Percentiles rank a stretch among this genome's conserved stretches.
Conservation (phyloP, 2,797 vertebrate species). For the Telmatherina bonti region DNA sequence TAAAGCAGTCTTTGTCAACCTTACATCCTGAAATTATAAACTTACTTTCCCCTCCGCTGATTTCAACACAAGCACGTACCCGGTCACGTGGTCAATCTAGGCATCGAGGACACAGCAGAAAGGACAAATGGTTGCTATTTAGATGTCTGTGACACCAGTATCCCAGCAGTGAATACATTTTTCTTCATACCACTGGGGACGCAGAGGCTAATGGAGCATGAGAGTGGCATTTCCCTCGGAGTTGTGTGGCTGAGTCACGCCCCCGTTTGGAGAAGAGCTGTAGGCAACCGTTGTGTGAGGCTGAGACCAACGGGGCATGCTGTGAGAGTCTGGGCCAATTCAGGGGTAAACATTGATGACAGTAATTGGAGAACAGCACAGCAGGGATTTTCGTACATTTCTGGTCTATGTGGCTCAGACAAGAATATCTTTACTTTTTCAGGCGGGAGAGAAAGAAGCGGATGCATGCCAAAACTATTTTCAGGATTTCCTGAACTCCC, state of each 20-base stretch:
- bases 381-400: conserved; percentile 72
- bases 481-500: conserved; percentile 25
- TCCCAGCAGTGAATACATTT: conserved; percentile 71
- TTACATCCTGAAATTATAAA: conserved; percentile 54
- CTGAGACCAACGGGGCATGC: conserved; percentile 62
- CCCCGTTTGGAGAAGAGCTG: conserved; percentile 66
- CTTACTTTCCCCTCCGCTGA: conserved; percentile 44
- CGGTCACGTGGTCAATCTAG: conserved; percentile 47
- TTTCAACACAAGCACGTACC: conserved; percentile 15
- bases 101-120: conserved; percentile 20
- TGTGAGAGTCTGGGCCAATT: conserved; percentile 64
- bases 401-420: conserved; percentile 45
- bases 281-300: conserved; percentile 59
- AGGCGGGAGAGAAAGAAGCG: conserved; percentile 32
- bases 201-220: conserved; percentile 77
- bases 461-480: conserved; percentile 33
- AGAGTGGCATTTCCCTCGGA: conserved; percentile 73
- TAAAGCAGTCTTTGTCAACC: conserved; percentile 45
- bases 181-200: conserved; percentile 75
- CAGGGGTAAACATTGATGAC: conserved; percentile 71
- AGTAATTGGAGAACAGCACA: conserved; percentile 77
- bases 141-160: conserved; percentile 63
- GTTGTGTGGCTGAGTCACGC: conserved; percentile 70
- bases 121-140: conserved; percentile 64
- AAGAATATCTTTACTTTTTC: conserved; percentile 52